Percentiles rank a stretch among this genome's conserved stretches.
phyloP scores from a whole-genome alignment of 2,797 vertebrate species.

The Neosilurus hyrtlii region DNA sequence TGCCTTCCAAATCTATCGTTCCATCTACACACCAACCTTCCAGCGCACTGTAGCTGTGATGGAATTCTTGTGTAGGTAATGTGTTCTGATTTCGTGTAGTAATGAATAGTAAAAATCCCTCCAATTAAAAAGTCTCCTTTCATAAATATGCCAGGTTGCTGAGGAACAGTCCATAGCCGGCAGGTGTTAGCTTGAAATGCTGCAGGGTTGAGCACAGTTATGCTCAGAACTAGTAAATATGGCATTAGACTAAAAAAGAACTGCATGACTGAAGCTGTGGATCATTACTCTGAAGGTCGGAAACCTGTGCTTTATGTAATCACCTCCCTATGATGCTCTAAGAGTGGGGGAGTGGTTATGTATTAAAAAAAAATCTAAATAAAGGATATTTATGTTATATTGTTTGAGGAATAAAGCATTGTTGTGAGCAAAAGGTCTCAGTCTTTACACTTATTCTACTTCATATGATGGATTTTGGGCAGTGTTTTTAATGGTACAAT shows the following conservation, averaged over 20 bases:
- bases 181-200: conserved; percentile 28
- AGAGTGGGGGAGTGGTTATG: conserved; percentile 14
- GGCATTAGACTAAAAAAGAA: conserved; percentile 10
- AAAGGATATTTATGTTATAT: not conserved
- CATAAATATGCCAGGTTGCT: conserved; percentile 40
- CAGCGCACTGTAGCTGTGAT: conserved; percentile 40
- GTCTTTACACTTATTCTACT: too few relatives aligned
- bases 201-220: conserved; percentile 6
- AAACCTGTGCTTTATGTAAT: conserved; percentile 21
- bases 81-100: conserved; percentile 28
- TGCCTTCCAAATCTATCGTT: too few relatives aligned
- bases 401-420: too few relatives aligned
- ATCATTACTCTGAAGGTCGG: not conserved
- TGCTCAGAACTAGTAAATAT: conserved; percentile 12
- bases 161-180: conserved; percentile 27
- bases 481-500: too few relatives aligned
- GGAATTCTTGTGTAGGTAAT: conserved; percentile 43
- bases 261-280: conserved; percentile 28
- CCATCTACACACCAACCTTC: conserved; percentile 40
- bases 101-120: conserved; percentile 53
- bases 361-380: not conserved
- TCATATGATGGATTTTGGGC: too few relatives aligned
- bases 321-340: not conserved
- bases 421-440: too few relatives aligned
- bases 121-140: conserved; percentile 54